A percentile compares a stretch with the other conserved stretches of the same genome.
These are phyloP conservation scores for Calosoma granatense DNA, from an alignment of 1,140 invertebrate genomes.

Conservation along the genomic window DNA sequence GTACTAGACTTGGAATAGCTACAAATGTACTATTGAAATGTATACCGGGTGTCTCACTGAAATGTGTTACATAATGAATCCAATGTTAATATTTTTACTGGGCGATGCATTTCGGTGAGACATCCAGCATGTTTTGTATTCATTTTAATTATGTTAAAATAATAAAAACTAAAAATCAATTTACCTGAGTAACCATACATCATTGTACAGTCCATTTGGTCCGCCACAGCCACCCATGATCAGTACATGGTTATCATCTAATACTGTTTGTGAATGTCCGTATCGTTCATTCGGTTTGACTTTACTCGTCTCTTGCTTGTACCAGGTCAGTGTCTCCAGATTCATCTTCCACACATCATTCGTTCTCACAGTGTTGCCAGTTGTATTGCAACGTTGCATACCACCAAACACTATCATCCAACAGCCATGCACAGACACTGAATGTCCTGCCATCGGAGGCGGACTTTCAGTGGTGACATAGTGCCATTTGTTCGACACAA, in stretches of 20 bases:
- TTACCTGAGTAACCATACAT: slow-evolving; percentile 46
- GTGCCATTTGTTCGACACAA: slow-evolving; percentile 75
- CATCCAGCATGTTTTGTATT: too few relatives aligned
- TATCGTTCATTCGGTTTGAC: slow-evolving; percentile 71
- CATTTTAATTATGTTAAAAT: too few relatives aligned
- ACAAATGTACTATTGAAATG: too few relatives aligned
- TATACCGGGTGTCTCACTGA: too few relatives aligned
- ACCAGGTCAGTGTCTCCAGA: slow-evolving; percentile 66
- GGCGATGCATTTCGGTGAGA: too few relatives aligned
- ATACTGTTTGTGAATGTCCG: slow-evolving; percentile 75
- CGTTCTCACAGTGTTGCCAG: slow-evolving; percentile 46
- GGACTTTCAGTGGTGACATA: slow-evolving; percentile 55
- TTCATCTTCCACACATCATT: slow-evolving; percentile 89
- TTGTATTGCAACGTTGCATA: slow-evolving; percentile 43
- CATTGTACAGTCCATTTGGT: slow-evolving; percentile 46
- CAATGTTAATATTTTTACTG: too few relatives aligned
- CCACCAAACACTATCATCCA: slow-evolving; percentile 89
- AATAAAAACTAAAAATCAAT: too few relatives aligned
- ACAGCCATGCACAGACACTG: slow-evolving; percentile 78
- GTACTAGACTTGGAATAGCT: background rate
- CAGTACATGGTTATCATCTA: slow-evolving; percentile 59
- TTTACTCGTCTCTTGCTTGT: slow-evolving; percentile 49
- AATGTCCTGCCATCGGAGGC: slow-evolving; percentile 82
- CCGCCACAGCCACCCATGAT: slow-evolving; percentile 56
- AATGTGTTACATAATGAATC: too few relatives aligned